Evolutionary conservation across 2,888 invertebrate genomes (phyloP).

Genomic region (Acanthacorydalis orientalis): DNA sequence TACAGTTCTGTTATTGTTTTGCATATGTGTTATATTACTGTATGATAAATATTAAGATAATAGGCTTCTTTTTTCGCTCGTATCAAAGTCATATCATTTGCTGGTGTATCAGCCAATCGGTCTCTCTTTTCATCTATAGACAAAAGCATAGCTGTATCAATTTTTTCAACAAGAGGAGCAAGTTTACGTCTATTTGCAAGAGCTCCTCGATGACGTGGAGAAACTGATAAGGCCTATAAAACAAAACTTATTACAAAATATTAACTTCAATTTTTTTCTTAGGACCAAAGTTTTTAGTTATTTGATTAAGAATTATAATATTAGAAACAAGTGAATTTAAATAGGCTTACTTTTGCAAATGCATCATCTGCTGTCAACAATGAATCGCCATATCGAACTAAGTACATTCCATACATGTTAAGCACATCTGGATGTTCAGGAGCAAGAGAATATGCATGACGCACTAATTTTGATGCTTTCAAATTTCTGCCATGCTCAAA

Average conservation of each 20-base stretch:
- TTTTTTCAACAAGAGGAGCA: conserved; percentile 71
- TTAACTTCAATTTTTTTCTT: background rate
- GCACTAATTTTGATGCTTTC: conserved; percentile 71
- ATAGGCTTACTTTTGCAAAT: conserved; percentile 49
- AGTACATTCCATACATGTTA: conserved; percentile 81
- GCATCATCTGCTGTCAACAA: conserved; percentile 79
- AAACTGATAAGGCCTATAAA: conserved; percentile 52
- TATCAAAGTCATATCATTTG: conserved; percentile 59
- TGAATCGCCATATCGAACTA: conserved; percentile 66
- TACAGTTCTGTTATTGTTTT: background rate
- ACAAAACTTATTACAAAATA: background rate
- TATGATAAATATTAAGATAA: conserved; percentile 91
- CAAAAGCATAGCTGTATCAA: conserved; percentile 63
- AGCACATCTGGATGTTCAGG: conserved; percentile 86
- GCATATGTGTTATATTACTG: conserved; percentile 29
- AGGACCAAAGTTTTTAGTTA: conserved; percentile 6
- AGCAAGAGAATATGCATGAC: conserved; percentile 81
- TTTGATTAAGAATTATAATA: background rate
- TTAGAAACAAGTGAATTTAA: background rate
- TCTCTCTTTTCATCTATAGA: conserved; percentile 75
- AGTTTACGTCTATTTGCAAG: conserved; percentile 69
- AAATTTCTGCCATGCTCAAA: conserved; percentile 63
- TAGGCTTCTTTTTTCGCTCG: conserved; percentile 89
- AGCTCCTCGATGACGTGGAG: conserved; percentile 69
- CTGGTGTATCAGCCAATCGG: conserved; percentile 63